Evolutionary conservation across 2,888 invertebrate species (phyloP), one percentile per base, ranked within the genome.

Genomic region (Lobophora halterata): DNA sequence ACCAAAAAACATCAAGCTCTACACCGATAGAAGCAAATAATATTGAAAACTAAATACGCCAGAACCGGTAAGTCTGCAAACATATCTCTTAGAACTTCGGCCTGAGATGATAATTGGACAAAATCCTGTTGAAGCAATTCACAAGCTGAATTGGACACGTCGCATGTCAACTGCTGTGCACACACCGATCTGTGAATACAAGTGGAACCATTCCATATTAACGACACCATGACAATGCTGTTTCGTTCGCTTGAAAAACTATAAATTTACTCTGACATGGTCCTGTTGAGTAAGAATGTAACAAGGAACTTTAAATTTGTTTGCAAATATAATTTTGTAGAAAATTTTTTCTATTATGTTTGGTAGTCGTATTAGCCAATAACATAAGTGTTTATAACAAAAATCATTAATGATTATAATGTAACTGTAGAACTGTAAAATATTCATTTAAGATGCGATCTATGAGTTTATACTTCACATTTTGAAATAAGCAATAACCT

Each of bases 91-190:
- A 56, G 61, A 63, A 58, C 61, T 58, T 62, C 42, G 58, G 57
- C 56, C 52, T 37, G 33, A 58, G 52, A 55, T 52, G 63, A 59
- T 73, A 69, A 74, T 73, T 70, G 58, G 58, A 28, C 43, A 65
- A 52, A 63, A 64, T 64, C 62, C 58, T 68, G 64, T 63, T 66
- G 54, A 57, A 55, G 64, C 62, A 65, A 65, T 66, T 70, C 56
- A 60, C 67, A 55, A 47, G 55, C 49, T 47, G 46, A 62, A 57
- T 61, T 58, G 58, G 56, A 61, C 63, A 55, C 64, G 47, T 59
- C 66, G 44, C 57, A 65, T 55, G 67, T 68, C 67, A 66, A 58
- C 53, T 48, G 19, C 27, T 47, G 24, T 37, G 37, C 33, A 50
- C 23, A 51, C 25, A 39, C 30, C 29, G 35, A 47, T n/a, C 11